phyloP scores from a whole-genome alignment of 2,797 vertebrate species.

The Nasua narica region DNA sequence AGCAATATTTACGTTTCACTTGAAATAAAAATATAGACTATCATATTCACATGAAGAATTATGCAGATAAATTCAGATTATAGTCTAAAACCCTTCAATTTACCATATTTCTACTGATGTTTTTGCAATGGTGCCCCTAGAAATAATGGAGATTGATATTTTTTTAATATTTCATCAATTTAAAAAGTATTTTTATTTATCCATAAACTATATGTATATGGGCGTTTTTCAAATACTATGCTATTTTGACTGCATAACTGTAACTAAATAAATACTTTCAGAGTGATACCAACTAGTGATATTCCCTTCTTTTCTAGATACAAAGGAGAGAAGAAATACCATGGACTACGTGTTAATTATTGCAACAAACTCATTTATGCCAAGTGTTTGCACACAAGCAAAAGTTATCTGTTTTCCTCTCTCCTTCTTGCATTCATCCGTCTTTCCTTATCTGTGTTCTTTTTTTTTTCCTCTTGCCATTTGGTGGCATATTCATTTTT shows the following conservation, averaged over 20 bases:
- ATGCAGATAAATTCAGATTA: background rate
- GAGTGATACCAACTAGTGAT: background rate
- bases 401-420: background rate
- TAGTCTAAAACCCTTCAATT: background rate
- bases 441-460: background rate
- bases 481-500: slow-evolving; percentile 56
- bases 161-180: background rate
- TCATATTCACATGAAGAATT: background rate
- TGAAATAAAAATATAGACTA: background rate
- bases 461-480: background rate
- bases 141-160: background rate
- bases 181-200: background rate
- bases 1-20: background rate
- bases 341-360: background rate
- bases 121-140: background rate
- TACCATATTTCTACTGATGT: background rate
- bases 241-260: background rate
- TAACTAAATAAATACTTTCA: background rate
- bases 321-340: background rate
- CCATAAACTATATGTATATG: background rate
- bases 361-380: background rate
- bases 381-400: background rate
- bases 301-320: background rate
- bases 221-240: background rate
- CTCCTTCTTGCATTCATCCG: background rate